Evolutionary conservation across 1,140 invertebrate genomes (phyloP).

Genomic region (Bombus polaris): DNA sequence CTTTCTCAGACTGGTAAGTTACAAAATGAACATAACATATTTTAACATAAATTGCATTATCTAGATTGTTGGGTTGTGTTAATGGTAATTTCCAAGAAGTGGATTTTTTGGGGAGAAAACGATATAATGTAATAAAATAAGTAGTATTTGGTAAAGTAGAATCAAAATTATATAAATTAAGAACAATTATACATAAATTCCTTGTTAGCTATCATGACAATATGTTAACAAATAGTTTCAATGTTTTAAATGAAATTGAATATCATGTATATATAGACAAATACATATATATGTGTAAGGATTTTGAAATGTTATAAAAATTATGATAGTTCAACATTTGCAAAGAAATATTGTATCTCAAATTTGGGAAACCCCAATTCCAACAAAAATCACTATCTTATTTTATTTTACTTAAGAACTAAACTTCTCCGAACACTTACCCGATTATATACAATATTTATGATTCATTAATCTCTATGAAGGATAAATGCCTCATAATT

Average conservation of each 20-base stretch:
- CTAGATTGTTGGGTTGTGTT: background rate
- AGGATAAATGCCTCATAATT: background rate
- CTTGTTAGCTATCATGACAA: background rate
- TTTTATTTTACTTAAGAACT: background rate
- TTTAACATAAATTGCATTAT: background rate
- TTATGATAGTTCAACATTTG: background rate
- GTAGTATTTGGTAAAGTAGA: background rate
- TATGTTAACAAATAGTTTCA: background rate
- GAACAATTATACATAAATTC: too few relatives aligned
- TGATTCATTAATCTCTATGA: background rate
- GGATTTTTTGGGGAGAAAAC: background rate
- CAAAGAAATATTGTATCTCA: background rate
- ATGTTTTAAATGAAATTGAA: too few relatives aligned
- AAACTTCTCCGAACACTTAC: background rate
- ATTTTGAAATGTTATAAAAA: background rate
- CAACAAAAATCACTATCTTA: background rate
- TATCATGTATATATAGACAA: background rate
- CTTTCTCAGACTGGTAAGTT: constrained; percentile 72
- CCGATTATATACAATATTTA: background rate
- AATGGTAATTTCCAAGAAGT: background rate
- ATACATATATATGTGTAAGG: background rate
- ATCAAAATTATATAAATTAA: background rate
- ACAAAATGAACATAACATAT: background rate
- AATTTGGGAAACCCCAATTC: background rate
- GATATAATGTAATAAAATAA: background rate